Base-by-base conservation (phyloP, 2,113 vertebrate species). In the Strix aluco region DNA sequence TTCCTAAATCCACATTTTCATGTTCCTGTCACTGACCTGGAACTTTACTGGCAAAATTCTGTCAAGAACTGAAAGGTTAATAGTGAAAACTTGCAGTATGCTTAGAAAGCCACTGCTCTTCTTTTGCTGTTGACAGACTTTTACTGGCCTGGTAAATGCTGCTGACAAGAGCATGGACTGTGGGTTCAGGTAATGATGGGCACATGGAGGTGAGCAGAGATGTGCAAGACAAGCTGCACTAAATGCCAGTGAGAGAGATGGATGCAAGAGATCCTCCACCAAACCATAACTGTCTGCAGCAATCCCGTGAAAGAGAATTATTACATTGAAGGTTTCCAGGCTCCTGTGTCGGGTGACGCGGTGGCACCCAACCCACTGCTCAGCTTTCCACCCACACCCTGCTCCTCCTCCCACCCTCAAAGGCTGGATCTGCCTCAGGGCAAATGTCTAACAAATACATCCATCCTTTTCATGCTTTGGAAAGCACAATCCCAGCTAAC, bases 271-370 rank as follows among this genome's bases (percentile, higher is more conserved):
- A 10, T 40, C 26, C 63, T 69, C 19, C 34, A 12, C 10, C 10
- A 16, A 66, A 5, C 44, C 46, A 8, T 1, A 5, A 36, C 32
- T 26, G 42, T 16, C 40, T 14, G 2, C 16, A 23, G 51, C 2
- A 19, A 5, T 13, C 19, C 42, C 16, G 3, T 4, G 47, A 14
- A 11, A 32, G 22, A 10, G 44, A 15, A 26, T 23, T 20, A 2
- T 3, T 21, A 5, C 49, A 11, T 3, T 6, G 30, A 13, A 14
- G 18, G 10, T 9, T 30, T 17, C 9, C 51, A 46, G 38, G 38
- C 5, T 52, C 32, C 58, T 11, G 14, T 0, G 2, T 20, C 6
- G 8, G n/a, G 30, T 4, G 6, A 25, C 2, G 3, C 2, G 4
- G 26, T 6, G 14, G 54, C 54, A 44, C 30, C 72, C 52, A 42